A percentile compares a stretch with the other conserved stretches of the same genome.
These are phyloP conservation scores for Syrrhaptes paradoxus DNA, from an alignment of 2,113 vertebrate species.

Conservation along the genomic window DNA sequence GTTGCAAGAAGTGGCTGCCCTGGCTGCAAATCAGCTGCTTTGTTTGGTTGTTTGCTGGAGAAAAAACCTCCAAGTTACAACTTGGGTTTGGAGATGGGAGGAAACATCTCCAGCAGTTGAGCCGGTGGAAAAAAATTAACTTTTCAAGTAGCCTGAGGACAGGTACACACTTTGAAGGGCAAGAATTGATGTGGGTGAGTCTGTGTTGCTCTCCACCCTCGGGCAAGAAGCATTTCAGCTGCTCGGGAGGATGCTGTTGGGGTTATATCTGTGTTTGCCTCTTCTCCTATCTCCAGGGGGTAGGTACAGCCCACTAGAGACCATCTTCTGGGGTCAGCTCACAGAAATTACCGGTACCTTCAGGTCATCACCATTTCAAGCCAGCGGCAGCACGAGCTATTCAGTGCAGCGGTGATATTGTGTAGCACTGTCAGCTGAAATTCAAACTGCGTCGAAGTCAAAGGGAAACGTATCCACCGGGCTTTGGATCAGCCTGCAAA, in stretches of 20 bases:
- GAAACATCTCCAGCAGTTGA: neutral
- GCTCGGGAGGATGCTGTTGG: neutral
- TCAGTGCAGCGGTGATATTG: neutral
- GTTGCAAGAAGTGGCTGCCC: accelerated
- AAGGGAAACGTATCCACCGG: neutral
- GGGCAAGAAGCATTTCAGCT: neutral
- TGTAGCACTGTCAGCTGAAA: neutral
- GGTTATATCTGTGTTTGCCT: neutral
- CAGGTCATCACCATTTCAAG: neutral
- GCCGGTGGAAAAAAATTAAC: neutral
- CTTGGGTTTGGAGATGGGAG: neutral
- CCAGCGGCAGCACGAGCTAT: neutral
- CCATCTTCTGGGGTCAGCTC: neutral
- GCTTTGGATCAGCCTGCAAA: constrained; percentile 26
- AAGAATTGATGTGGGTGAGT: neutral
- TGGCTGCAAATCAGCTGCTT: neutral
- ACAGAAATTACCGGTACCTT: neutral
- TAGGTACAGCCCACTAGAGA: neutral
- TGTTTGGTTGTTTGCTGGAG: neutral
- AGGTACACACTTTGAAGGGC: neutral
- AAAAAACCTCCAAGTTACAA: neutral
- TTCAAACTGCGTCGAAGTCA: neutral
- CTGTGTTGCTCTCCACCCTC: neutral
- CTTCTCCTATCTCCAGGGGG: neutral
- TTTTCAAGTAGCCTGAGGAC: neutral